phyloP scores from a whole-genome alignment of 30 jellyfish, hydroid and myxozoan species.

The Aurelia aurita complex sp. Pacific region DNA sequence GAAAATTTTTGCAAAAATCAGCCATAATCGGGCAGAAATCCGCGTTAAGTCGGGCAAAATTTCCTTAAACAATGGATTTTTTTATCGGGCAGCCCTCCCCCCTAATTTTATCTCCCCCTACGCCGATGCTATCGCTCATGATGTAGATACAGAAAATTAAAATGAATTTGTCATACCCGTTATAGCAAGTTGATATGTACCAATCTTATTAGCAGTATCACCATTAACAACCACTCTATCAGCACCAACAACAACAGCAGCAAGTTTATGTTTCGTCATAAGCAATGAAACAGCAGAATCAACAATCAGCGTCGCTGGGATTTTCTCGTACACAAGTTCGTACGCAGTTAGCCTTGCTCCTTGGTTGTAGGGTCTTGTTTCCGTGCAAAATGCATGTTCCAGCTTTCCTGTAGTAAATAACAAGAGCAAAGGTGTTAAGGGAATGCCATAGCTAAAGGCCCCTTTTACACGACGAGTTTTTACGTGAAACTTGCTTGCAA shows the following conservation, averaged over 20 bases:
- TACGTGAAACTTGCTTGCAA: no score
- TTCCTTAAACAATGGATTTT: no score
- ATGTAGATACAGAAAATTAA: no score
- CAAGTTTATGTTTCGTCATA: constrained; percentile 63
- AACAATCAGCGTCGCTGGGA: constrained; percentile 84
- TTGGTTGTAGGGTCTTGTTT: constrained; percentile 95
- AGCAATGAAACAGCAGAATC: constrained; percentile 94
- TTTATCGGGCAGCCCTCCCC: no score
- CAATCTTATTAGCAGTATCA: constrained; percentile 96
- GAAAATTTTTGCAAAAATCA: no score
- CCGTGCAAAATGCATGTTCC: constrained; percentile 90
- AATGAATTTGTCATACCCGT: constrained; percentile 29
- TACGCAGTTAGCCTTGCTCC: constrained; percentile 97
- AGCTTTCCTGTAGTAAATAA: constrained; percentile 21
- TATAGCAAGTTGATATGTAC: constrained; percentile 92
- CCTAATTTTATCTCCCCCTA: no score
- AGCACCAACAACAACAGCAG: constrained; percentile 96
- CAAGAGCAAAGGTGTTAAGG: background rate
- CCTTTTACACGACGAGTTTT: no score
- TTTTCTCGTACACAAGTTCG: constrained; percentile 81
- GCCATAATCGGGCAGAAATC: no score
- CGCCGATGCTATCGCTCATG: no score
- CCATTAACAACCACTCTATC: constrained; percentile 97
- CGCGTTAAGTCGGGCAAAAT: no score
- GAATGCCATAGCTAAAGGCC: no score